Conservation (phyloP, 2,797 vertebrate genomes). For the Lycodopsis pacificus region DNA sequence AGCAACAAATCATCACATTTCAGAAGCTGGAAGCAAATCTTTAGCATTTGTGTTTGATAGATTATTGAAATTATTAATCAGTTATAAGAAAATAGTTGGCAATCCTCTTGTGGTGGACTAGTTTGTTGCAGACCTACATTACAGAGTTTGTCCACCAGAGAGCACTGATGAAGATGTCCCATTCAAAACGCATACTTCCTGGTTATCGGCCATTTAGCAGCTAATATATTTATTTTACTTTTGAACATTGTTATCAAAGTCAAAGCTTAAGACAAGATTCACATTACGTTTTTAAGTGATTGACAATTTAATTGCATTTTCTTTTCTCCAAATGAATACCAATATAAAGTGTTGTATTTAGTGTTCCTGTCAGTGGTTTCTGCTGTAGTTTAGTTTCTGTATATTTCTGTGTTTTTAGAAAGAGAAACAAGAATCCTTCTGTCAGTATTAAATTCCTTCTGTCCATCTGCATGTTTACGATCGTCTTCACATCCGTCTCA, state of each 20-base stretch:
- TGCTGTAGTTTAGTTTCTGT: not conserved
- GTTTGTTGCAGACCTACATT: not conserved
- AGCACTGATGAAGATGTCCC: not conserved
- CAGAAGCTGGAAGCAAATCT: too few species aligned
- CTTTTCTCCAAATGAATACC: not conserved
- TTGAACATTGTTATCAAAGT: not conserved
- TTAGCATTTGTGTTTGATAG: not conserved
- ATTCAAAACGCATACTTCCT: not conserved
- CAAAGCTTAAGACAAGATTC: not conserved
- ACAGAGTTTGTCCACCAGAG: not conserved
- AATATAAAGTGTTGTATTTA: not conserved
- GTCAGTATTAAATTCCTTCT: not conserved
- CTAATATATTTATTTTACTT: not conserved
- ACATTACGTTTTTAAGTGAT: not conserved
- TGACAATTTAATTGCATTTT: not conserved
- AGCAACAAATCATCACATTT: too few species aligned
- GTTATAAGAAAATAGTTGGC: too few species aligned
- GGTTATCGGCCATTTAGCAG: not conserved
- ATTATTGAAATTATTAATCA: too few species aligned
- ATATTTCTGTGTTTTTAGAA: conserved; percentile 9
- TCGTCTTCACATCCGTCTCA: not conserved
- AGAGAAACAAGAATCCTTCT: not conserved
- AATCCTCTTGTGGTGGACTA: not conserved
- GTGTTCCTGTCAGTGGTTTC: not conserved
- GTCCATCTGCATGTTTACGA: not conserved